phyloP scores from a whole-genome alignment of 2,113 vertebrate genomes.

The Oceanodroma tethys region DNA sequence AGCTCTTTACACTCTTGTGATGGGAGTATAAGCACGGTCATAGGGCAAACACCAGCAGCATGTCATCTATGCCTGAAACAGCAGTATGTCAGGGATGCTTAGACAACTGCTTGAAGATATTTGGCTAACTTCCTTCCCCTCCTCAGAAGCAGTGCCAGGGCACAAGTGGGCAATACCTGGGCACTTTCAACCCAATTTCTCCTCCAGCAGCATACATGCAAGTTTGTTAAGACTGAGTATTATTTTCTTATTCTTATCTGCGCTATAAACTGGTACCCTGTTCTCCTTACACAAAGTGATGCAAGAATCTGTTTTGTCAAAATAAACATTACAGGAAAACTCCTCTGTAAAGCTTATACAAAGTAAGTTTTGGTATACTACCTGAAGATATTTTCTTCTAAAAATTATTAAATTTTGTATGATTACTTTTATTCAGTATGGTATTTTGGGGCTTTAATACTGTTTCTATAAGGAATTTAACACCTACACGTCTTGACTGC shows the following conservation, averaged over 20 bases:
- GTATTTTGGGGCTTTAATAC: background rate
- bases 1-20: background rate
- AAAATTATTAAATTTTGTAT: background rate
- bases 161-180: background rate
- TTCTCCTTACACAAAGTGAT: no score
- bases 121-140: background rate
- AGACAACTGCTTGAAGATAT: background rate
- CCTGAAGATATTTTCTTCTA: background rate
- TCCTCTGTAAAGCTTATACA: background rate
- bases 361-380: background rate
- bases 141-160: background rate
- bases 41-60: background rate
- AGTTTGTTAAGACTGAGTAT: background rate
- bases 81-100: background rate
- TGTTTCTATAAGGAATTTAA: background rate
- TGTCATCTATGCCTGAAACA: background rate
- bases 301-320: background rate
- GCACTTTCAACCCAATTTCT: background rate
- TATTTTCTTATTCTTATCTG: background rate
- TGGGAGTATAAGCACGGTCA: accelerated
- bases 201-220: no score
- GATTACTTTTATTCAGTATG: background rate
- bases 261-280: background rate
- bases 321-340: background rate
- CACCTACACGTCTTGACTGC: background rate